Evolutionary conservation across 2,888 invertebrate species (phyloP).

Genomic region (Campopleginae sp.): DNA sequence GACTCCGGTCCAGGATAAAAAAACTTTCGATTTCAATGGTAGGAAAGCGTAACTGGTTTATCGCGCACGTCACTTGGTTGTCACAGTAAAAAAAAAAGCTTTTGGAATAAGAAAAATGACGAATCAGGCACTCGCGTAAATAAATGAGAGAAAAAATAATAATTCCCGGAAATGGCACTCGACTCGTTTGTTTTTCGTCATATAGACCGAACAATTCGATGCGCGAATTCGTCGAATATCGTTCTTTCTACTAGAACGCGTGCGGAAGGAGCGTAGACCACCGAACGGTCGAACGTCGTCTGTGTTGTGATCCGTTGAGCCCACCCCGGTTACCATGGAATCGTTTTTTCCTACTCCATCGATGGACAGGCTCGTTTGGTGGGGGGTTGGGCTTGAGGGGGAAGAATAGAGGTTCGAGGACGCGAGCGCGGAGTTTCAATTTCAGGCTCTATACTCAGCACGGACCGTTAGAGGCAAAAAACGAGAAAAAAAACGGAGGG

Average conservation of each 20-base stretch:
- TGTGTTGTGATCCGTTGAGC: constrained; percentile 75
- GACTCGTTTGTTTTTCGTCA: neutral
- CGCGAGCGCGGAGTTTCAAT: constrained; percentile 41
- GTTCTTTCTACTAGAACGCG: neutral
- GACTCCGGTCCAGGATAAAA: constrained; percentile 58
- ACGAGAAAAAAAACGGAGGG: neutral
- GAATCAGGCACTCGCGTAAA: neutral
- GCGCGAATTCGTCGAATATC: constrained; percentile 6
- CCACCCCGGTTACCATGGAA: constrained; percentile 80
- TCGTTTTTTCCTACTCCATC: constrained; percentile 55
- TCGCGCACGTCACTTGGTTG: constrained; percentile 25
- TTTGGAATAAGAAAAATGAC: neutral
- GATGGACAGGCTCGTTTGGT: constrained; percentile 37
- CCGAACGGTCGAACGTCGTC: constrained; percentile 73
- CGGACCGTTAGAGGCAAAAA: constrained; percentile 19
- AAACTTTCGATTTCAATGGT: constrained; percentile 53
- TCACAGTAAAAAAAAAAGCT: constrained; percentile 4
- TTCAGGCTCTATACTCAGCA: constrained; percentile 23
- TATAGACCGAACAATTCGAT: neutral
- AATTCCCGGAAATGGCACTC: neutral
- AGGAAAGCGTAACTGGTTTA: constrained; percentile 42
- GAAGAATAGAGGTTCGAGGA: constrained; percentile 32
- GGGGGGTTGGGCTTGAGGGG: constrained; percentile 4
- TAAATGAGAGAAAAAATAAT: neutral
- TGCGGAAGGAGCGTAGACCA: constrained; percentile 26